Evolutionary conservation across 2,113 vertebrate species (phyloP), one percentile per base, ranked within the genome.

Genomic region (Rallus limicola): DNA sequence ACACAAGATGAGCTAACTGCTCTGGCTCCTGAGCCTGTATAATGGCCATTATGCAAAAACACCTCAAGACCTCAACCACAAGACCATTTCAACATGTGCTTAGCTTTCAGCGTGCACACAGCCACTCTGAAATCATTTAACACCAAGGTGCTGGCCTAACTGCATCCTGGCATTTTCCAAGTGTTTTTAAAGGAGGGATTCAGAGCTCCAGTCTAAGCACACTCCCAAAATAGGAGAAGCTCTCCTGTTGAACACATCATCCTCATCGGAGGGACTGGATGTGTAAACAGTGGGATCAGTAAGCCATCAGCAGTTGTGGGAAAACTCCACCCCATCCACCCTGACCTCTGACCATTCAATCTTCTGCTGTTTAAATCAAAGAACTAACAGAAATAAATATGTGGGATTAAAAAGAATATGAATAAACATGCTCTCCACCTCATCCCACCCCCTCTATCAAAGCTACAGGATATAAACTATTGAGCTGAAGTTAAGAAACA

Each of bases 311-410:
- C 85, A 75, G 71, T 48, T 96, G 85, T 96, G 95, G 94, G 94
- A 97, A 96, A 97, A 95, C 95, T 97, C 95, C 90, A 88, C 92
- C 90, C 94, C 83, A 64, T 74, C 74, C 92, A 93, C 33, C 34
- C 79, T 60, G 93, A 95, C 85, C 92, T 95, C 3, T 83, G 82
- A 92, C 93, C 64, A 33, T 48, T 74, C 82, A 38, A 53, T 92
- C 71, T 93, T 95, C 86, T 94, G 93, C 60, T 94, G 85, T 86
- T 93, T 92, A 95, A 92, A 96, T 94, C 95, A 95, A 90, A 96
- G 59, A 82, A 38, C 92, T 90, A 90, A 81, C 52, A 92, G 90
- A 96, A 96, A 95, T 88, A 95, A 96, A 75, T 88, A 85, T 10
- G 42, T 52, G 42, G 34, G 23, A 82, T 85, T 76, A 8, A 71